A percentile compares a stretch with the other conserved stretches of the same genome.
These are phyloP conservation scores for Cryptoleucopteryx plumbea DNA, from an alignment of 2,113 vertebrate species.

Conservation along the genomic window DNA sequence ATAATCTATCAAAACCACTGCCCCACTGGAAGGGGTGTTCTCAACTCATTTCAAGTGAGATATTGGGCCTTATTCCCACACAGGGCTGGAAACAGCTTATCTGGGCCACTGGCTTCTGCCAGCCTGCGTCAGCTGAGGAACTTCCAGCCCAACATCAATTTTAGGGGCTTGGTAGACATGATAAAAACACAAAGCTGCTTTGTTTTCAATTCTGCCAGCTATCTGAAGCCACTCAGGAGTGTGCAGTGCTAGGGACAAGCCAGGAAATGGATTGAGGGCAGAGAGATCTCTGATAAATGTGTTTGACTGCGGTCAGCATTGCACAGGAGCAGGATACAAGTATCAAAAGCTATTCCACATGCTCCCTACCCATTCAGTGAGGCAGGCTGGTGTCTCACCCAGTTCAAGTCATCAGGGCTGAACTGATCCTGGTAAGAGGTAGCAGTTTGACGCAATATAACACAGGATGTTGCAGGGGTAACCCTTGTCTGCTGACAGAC, in stretches of 20 bases:
- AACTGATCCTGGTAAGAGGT: background rate
- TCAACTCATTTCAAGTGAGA: background rate
- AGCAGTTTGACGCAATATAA: background rate
- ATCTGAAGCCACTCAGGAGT: slow-evolving; percentile 15
- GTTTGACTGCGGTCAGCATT: background rate
- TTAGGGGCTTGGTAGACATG: background rate
- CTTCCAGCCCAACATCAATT: slow-evolving; percentile 4
- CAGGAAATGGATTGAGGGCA: slow-evolving; percentile 9
- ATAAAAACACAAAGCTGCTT: slow-evolving; percentile 24
- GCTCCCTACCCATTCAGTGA: background rate
- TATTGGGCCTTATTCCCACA: background rate
- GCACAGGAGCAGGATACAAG: background rate
- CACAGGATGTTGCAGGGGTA: background rate
- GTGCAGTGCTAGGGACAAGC: background rate
- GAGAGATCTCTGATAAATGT: background rate
- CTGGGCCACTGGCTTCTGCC: background rate
- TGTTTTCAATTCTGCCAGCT: slow-evolving; percentile 22
- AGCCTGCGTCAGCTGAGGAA: background rate
- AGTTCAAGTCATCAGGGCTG: background rate
- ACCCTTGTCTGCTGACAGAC: background rate
- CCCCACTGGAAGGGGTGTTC: background rate
- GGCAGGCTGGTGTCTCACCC: background rate
- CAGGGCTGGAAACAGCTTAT: background rate
- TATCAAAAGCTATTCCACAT: background rate
- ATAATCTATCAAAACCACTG: background rate